Base-by-base conservation (phyloP, 2,113 vertebrate genomes). In the Isurus oxyrinchus region DNA sequence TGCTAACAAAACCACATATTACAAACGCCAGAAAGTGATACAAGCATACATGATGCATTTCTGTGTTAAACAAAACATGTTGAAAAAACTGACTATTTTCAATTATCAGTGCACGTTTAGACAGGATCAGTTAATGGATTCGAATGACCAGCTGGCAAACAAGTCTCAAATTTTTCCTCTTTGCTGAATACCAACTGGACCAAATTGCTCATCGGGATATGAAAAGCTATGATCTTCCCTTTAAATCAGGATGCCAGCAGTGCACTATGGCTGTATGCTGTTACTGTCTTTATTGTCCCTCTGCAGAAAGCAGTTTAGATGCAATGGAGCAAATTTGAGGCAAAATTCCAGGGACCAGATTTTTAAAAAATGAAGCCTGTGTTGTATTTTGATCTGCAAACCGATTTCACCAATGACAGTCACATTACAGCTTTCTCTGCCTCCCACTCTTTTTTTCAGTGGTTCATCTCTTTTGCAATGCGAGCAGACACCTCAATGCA, bases 11-110 rank as follows among this genome's bases (percentile, higher is more conserved):
- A 19, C 40, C 59, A 93, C 6, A 59, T 93, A 61, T 35, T 93
- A 19, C 90, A 93, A 59, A 63, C 90, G 63, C 90, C 59, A 94
- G 90, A 94, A 35, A 59, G 59, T 40, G 90, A 61, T 63, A 94
- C 63, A 61, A 63, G 90, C 90, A 40, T 61, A 19, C 6, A 35
- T 10, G 23, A 63, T 14, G 27, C 11, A 16, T 10, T 23, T 27
- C 27, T 57, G 25, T 87, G 44, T 49, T 1, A 87, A 4, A 57
- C 88, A 91, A 61, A 55, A 55, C 10, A 31, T 55, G 49, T 55
- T 25, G 21, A 59, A 23, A 91, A 61, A 63, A 61, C 55, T 35
- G 55, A 55, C 55, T 13, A 11, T 13, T 91, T 91, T 31, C 49
- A 84, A 88, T 2, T 11, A 55, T 55, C 88, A 91, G 27, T 63